These are phyloP conservation scores for Sebastes baramenuke DNA, from an alignment of 2,797 vertebrate species.

Conservation along the genomic window DNA sequence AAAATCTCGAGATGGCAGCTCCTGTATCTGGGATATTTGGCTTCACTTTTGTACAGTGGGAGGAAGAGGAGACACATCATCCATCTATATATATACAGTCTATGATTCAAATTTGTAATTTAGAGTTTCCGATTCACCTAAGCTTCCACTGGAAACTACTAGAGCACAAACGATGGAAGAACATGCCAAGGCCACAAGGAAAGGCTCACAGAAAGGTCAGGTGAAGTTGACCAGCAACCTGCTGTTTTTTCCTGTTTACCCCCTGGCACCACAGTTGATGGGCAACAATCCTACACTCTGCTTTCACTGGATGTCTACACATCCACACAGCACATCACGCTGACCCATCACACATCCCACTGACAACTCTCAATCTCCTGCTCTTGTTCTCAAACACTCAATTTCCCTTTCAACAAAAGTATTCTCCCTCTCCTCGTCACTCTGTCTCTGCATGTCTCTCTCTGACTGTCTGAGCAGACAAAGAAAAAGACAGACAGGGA, in stretches of 20 bases:
- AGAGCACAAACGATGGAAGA: not conserved
- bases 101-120: not conserved
- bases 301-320: slow-evolving; percentile 18
- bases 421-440: not conserved
- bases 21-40: no score
- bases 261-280: slow-evolving; percentile 7
- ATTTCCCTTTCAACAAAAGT: not conserved
- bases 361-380: slow-evolving; percentile 13
- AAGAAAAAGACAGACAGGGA: slow-evolving; percentile 10
- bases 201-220: slow-evolving; percentile 8
- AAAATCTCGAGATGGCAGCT: no score
- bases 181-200: not conserved
- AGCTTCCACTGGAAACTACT: not conserved
- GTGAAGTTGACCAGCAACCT: slow-evolving; percentile 2
- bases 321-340: not conserved
- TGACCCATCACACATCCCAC: slow-evolving; percentile 17
- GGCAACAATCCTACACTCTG: slow-evolving; percentile 13
- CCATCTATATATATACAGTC: not conserved
- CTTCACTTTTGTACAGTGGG: no score
- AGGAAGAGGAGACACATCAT: no score
- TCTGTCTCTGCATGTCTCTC: not conserved
- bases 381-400: not conserved
- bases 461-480: not conserved
- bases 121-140: not conserved
- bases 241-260: slow-evolving; percentile 28